phyloP scores from a whole-genome alignment of 1,140 invertebrate species.

The Meloidogyne chitwoodi region DNA sequence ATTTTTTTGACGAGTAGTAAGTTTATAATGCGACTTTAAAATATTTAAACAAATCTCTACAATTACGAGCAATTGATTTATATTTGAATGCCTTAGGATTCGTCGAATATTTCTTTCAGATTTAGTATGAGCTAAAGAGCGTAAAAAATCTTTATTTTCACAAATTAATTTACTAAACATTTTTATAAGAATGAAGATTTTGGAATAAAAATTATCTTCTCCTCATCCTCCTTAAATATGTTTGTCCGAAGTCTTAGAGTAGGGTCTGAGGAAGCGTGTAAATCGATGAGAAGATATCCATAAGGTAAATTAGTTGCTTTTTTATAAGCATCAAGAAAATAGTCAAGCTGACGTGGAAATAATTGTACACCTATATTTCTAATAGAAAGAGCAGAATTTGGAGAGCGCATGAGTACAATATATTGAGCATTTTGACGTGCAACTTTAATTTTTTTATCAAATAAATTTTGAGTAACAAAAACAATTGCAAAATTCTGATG shows the following conservation, averaged over 20 bases:
- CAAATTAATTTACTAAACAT: constrained; percentile 4
- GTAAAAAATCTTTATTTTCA: constrained; percentile 13
- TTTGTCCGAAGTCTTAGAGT: constrained; percentile 1
- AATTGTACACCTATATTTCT: constrained; percentile 7
- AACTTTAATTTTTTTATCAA: no score
- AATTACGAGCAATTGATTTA: constrained; percentile 2
- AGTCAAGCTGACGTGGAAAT: constrained; percentile 1
- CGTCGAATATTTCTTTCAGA: background rate
- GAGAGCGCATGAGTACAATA: constrained; percentile 12
- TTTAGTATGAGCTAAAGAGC: background rate
- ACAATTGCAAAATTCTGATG: no score
- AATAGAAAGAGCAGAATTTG: constrained; percentile 1
- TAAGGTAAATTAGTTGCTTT: background rate
- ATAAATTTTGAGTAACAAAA: no score
- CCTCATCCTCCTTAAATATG: constrained; percentile 17
- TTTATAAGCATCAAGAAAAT: constrained; percentile 11
- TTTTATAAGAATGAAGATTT: no score
- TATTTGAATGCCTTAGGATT: background rate
- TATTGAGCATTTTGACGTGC: constrained; percentile 21
- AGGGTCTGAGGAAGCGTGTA: constrained; percentile 8
- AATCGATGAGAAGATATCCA: constrained; percentile 9
- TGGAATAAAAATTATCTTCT: constrained; percentile 18
- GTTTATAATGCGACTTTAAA: no score
- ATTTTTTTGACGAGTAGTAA: no score
- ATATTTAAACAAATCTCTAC: constrained; percentile 15